These are phyloP conservation scores for Leptodactylus fuscus DNA, from an alignment of 2,113 vertebrate genomes.

Conservation along the genomic window DNA sequence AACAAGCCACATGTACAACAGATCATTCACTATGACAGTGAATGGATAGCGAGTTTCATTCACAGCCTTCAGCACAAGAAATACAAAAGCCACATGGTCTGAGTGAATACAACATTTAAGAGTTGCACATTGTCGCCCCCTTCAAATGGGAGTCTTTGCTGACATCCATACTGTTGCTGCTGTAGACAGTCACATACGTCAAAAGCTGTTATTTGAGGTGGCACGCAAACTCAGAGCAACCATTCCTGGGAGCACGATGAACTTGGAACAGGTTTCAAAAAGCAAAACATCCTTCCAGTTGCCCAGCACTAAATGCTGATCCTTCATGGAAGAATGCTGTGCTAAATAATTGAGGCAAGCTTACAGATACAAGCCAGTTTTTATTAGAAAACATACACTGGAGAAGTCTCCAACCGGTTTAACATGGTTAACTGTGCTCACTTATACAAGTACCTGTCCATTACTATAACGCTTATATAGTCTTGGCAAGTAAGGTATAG, in stretches of 20 bases:
- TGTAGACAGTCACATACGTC: background rate
- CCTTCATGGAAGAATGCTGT: background rate
- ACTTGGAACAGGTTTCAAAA: background rate
- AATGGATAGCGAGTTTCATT: too few species aligned
- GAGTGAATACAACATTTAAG: too few species aligned
- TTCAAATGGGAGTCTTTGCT: too few species aligned
- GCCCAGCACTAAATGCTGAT: background rate
- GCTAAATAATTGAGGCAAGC: conserved; percentile 40
- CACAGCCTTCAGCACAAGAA: too few species aligned
- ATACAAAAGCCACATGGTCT: too few species aligned
- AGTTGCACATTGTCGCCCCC: too few species aligned
- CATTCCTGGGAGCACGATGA: background rate
- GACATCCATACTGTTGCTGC: too few species aligned
- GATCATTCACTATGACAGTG: too few species aligned
- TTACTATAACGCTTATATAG: background rate
- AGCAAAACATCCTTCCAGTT: background rate
- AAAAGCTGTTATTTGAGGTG: conserved; percentile 7
- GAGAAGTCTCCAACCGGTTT: conserved; percentile 20
- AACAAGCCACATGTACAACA: too few species aligned
- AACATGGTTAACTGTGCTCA: conserved; percentile 28
- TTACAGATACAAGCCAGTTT: conserved; percentile 53
- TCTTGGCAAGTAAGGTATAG: background rate
- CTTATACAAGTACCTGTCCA: conserved; percentile 16
- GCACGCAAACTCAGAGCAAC: background rate
- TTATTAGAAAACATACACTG: conserved; percentile 30